Conservation (phyloP, 2,797 vertebrate species). For the Neosalanx taihuensis region DNA sequence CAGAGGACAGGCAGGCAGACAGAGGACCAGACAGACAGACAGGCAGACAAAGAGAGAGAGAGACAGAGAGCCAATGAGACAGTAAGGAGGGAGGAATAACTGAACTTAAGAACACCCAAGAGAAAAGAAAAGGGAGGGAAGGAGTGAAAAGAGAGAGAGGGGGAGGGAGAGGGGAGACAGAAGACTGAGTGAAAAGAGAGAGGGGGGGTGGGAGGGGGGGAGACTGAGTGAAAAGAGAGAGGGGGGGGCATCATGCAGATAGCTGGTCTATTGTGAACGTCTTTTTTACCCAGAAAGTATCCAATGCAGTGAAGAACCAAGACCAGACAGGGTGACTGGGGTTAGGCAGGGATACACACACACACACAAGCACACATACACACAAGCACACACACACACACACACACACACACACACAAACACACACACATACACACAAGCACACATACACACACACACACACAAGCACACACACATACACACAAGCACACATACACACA, state of each 20-base stretch:
- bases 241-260: conserved; percentile 38
- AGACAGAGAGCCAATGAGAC: conserved; percentile 21
- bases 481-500: not conserved
- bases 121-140: conserved; percentile 16
- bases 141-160: no score
- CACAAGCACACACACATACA: conserved; percentile 1
- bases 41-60: no score
- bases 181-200: conserved; percentile 16
- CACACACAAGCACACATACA: conserved; percentile 15
- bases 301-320: conserved; percentile 66
- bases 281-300: conserved; percentile 46
- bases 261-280: conserved; percentile 40
- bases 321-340: conserved; percentile 47
- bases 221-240: no score
- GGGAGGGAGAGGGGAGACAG: conserved; percentile 13
- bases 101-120: not conserved
- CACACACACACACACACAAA: not conserved
- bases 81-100: not conserved
- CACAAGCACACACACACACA: not conserved
- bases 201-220: no score
- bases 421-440: not conserved
- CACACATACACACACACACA: not conserved
- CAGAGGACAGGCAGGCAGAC: no score
- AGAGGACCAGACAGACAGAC: no score
- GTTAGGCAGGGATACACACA: conserved; percentile 28